Conservation (phyloP, 2,888 invertebrate genomes). For the Cerastis rubricosa region DNA sequence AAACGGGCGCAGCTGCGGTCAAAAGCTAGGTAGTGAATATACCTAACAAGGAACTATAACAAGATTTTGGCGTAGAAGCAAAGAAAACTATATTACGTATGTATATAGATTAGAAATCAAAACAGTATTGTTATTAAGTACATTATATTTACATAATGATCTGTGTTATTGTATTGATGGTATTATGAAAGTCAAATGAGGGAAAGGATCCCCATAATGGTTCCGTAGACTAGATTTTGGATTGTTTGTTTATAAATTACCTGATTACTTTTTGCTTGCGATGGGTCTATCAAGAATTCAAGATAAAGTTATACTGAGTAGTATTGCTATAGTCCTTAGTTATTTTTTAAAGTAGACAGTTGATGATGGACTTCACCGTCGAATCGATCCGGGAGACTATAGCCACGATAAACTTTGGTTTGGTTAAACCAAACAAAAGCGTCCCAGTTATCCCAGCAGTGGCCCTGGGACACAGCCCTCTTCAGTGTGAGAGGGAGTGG, state of each 20-base stretch:
- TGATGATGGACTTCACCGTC: not conserved
- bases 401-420: not conserved
- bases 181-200: slow-evolving; percentile 56
- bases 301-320: not conserved
- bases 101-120: slow-evolving; percentile 32
- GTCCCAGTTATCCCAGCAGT: not conserved
- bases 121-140: slow-evolving; percentile 32
- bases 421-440: not conserved
- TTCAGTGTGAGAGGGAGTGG: not conserved
- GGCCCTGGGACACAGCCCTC: not conserved
- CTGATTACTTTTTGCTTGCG: slow-evolving; percentile 44
- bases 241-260: slow-evolving; percentile 51
- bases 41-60: not conserved
- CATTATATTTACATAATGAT: slow-evolving; percentile 51
- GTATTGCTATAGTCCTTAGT: not conserved
- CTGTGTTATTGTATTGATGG: slow-evolving; percentile 38
- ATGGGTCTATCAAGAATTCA: slow-evolving; percentile 2
- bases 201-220: slow-evolving; percentile 47
- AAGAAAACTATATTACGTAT: not conserved
- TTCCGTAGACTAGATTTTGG: slow-evolving; percentile 38
- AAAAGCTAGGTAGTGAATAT: not conserved
- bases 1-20: not conserved
- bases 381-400: not conserved
- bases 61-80: not conserved
- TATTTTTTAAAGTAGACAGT: not conserved